Conservation (phyloP, 2,888 invertebrate genomes). For the Leptothorax acervorum region DNA sequence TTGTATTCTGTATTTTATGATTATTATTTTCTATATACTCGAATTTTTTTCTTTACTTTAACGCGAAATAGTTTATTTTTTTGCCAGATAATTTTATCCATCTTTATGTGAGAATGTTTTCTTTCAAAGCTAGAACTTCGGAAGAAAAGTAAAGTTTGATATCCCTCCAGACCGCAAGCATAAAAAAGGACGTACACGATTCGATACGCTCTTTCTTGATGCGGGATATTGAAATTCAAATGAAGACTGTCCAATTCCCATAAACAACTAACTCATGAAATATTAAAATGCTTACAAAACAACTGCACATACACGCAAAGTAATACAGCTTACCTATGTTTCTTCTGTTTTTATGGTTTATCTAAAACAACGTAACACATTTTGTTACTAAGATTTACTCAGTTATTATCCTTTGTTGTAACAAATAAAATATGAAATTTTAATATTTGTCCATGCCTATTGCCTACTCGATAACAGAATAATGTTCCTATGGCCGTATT, state of each 20-base stretch:
- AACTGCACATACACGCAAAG: background rate
- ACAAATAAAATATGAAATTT: background rate
- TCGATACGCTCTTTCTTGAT: slow-evolving; percentile 38
- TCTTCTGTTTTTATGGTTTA: background rate
- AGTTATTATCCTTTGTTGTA: background rate
- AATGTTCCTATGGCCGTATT: background rate
- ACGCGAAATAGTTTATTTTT: background rate
- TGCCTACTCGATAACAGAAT: background rate
- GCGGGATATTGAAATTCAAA: slow-evolving; percentile 65
- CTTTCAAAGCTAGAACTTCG: background rate
- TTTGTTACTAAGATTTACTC: background rate
- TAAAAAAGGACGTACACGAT: background rate
- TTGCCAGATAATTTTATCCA: background rate
- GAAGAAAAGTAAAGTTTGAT: background rate
- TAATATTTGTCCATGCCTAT: background rate
- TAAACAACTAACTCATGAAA: slow-evolving; percentile 62
- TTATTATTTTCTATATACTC: background rate
- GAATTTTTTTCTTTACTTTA: background rate
- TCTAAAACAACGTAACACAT: background rate
- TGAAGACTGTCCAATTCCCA: background rate
- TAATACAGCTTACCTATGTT: background rate
- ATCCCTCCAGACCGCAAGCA: background rate
- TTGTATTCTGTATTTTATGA: background rate
- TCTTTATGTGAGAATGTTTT: slow-evolving; percentile 7
- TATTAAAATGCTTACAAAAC: slow-evolving; percentile 59